Evolutionary conservation across 2,888 invertebrate genomes (phyloP).

Genomic region (Drosophila tanythrix): DNA sequence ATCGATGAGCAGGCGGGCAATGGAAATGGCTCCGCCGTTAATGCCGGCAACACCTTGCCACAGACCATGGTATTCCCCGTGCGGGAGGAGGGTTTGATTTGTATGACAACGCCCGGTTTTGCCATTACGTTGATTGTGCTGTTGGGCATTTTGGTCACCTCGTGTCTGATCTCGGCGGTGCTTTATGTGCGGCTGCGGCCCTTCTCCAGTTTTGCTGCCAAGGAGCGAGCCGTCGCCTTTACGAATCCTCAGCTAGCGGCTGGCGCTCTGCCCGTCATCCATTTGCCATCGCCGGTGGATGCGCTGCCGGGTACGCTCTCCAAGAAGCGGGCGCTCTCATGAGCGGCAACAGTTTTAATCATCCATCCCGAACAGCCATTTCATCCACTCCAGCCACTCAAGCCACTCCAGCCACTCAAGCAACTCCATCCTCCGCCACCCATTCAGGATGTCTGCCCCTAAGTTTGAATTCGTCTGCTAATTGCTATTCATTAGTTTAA

Average conservation of each 20-base stretch:
- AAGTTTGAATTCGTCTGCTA: slow-evolving; percentile 20
- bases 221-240: slow-evolving; percentile 83
- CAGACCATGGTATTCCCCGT: slow-evolving; percentile 91
- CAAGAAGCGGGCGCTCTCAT: slow-evolving; percentile 81
- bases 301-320: slow-evolving; percentile 79
- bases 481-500: slow-evolving; percentile 63
- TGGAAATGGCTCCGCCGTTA: slow-evolving; percentile 86
- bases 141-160: slow-evolving; percentile 92
- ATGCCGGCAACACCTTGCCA: slow-evolving; percentile 86
- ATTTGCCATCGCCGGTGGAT: slow-evolving; percentile 74
- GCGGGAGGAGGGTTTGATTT: slow-evolving; percentile 90
- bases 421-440: background rate
- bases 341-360: slow-evolving; percentile 37
- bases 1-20: slow-evolving; percentile 89
- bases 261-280: slow-evolving; percentile 80
- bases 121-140: slow-evolving; percentile 93
- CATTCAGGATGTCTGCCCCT: slow-evolving; percentile 8
- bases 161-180: slow-evolving; percentile 94
- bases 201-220: slow-evolving; percentile 86
- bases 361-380: background rate
- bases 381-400: background rate
- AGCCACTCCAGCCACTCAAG: background rate
- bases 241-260: slow-evolving; percentile 83
- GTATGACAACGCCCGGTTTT: slow-evolving; percentile 97
- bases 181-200: slow-evolving; percentile 93